Evolutionary conservation across 2,888 invertebrate species (phyloP).

Genomic region (Pantelozetes paolii): DNA sequence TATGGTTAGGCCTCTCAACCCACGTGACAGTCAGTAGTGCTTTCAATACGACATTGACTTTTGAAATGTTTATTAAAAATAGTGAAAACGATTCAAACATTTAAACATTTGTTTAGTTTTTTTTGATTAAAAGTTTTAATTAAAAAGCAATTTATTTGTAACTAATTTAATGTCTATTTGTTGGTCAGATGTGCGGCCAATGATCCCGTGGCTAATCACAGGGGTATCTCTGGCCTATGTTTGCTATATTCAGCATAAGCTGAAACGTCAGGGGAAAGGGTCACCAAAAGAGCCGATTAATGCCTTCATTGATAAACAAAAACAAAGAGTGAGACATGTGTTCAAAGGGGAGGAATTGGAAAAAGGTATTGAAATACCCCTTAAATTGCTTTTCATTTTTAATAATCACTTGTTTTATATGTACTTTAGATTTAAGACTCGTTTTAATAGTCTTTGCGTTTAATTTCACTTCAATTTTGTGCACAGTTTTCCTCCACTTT

Average conservation of each 20-base stretch:
- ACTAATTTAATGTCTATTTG: not conserved
- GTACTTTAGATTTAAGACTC: not conserved
- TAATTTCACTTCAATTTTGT: not conserved
- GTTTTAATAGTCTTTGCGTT: not conserved
- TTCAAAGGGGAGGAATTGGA: slow-evolving; percentile 8
- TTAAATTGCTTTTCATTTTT: not conserved
- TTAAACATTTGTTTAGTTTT: too few species aligned
- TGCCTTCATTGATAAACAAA: not conserved
- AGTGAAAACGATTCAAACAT: too few species aligned
- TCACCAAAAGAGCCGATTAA: too few species aligned
- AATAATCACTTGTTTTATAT: not conserved
- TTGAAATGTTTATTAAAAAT: too few species aligned
- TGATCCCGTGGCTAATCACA: slow-evolving; percentile 10
- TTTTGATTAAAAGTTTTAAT: too few species aligned
- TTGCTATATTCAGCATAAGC: not conserved
- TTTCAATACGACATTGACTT: too few species aligned
- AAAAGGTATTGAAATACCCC: not conserved
- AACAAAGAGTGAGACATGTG: slow-evolving; percentile 5
- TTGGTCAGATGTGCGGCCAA: not conserved
- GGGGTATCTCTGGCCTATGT: not conserved
- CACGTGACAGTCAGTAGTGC: too few species aligned
- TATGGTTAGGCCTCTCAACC: too few species aligned
- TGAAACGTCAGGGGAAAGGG: not conserved
- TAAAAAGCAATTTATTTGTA: too few species aligned
- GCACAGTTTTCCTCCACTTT: not conserved